Percentiles rank a stretch among this genome's conserved stretches.
These are phyloP conservation scores for Distichodus sexfasciatus DNA, from an alignment of 2,797 vertebrate species.

Conservation along the genomic window DNA sequence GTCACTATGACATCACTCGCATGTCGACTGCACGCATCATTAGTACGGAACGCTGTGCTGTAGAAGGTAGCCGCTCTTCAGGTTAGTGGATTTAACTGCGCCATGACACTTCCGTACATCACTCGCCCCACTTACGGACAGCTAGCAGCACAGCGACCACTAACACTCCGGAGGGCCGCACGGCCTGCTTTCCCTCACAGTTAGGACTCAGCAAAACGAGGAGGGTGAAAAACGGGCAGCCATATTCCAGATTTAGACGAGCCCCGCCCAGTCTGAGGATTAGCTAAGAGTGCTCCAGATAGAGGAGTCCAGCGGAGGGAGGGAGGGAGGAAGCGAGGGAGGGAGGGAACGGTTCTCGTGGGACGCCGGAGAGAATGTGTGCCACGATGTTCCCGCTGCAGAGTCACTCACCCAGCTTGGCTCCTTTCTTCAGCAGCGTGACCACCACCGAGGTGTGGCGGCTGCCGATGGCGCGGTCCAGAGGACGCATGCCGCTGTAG, in stretches of 20 bases:
- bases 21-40: too few species aligned
- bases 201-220: slow-evolving; percentile 34
- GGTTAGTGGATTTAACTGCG: too few species aligned
- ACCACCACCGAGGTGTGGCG: slow-evolving; percentile 90
- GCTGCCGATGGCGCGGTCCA: slow-evolving; percentile 88
- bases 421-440: slow-evolving; percentile 89
- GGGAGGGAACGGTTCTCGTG: too few species aligned
- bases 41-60: too few species aligned
- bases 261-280: slow-evolving; percentile 37
- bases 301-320: slow-evolving; percentile 19
- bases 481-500: slow-evolving; percentile 82
- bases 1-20: too few species aligned
- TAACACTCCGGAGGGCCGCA: too few species aligned
- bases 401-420: slow-evolving; percentile 81
- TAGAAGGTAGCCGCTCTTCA: too few species aligned
- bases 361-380: slow-evolving; percentile 11
- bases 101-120: too few species aligned
- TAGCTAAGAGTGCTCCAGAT: slow-evolving; percentile 37
- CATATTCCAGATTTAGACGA: slow-evolving; percentile 43
- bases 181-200: slow-evolving; percentile 46
- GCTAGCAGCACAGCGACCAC: too few species aligned
- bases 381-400: slow-evolving; percentile 35
- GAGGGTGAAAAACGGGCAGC: slow-evolving; percentile 12
- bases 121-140: slow-evolving; percentile 41
- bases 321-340: background rate